phyloP scores from a whole-genome alignment of 2,113 vertebrate species.

The Varanus komodoensis region DNA sequence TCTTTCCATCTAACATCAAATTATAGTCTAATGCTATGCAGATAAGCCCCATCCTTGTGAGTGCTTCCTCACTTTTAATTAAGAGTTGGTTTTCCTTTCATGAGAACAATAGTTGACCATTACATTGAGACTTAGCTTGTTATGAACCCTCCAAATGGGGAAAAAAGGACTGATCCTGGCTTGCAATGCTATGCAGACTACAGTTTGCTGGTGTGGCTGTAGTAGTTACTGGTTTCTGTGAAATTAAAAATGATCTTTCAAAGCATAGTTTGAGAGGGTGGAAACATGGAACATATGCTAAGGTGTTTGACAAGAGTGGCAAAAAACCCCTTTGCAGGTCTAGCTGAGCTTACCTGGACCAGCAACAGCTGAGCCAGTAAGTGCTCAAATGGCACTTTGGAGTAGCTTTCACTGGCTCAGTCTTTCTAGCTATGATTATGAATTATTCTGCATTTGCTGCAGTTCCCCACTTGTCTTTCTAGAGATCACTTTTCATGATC shows the following conservation, averaged over 20 bases:
- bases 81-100: not conserved
- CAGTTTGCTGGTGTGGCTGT: not conserved
- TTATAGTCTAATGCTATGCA: not conserved
- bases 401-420: too few species aligned
- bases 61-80: not conserved
- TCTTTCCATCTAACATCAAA: not conserved
- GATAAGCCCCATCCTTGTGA: not conserved
- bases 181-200: not conserved
- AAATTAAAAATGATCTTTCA: not conserved
- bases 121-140: not conserved
- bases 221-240: not conserved
- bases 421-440: too few species aligned
- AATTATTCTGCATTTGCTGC: too few species aligned
- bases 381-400: too few species aligned
- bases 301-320: too few species aligned
- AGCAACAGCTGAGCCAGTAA: too few species aligned
- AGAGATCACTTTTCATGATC: too few species aligned
- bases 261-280: not conserved
- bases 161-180: not conserved
- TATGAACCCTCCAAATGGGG: not conserved
- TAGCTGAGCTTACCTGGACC: too few species aligned
- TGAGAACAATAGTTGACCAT: not conserved
- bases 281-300: not conserved
- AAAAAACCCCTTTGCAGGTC: too few species aligned
- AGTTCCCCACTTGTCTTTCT: too few species aligned